phyloP scores from a whole-genome alignment of 1,140 invertebrate genomes.

The Diprion similis region DNA sequence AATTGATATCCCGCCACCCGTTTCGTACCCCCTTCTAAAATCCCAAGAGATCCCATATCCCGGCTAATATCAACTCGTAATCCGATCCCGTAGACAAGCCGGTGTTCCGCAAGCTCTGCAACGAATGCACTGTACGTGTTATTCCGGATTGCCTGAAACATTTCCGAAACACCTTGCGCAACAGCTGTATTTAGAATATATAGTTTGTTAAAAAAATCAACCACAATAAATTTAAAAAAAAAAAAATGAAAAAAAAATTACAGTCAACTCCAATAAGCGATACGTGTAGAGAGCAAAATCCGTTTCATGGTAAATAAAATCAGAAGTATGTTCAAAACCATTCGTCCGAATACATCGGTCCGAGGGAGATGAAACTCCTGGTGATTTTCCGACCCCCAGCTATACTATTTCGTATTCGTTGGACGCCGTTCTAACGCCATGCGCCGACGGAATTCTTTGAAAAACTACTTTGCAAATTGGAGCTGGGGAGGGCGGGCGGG shows the following conservation, averaged over 20 bases:
- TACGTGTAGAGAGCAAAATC: too few relatives aligned
- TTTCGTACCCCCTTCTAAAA: constrained; percentile 9
- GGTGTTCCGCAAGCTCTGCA: neutral
- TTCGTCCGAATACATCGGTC: neutral
- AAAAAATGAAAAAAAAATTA: too few relatives aligned
- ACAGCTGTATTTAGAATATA: too few relatives aligned
- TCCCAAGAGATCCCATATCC: neutral
- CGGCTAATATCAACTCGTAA: constrained; percentile 4
- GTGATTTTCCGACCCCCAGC: neutral
- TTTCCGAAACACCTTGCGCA: too few relatives aligned
- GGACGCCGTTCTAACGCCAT: constrained; percentile 13
- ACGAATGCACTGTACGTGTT: neutral
- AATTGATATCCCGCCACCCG: constrained; percentile 25
- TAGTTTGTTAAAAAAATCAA: too few relatives aligned
- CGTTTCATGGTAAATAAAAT: too few relatives aligned
- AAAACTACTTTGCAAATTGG: constrained; percentile 58
- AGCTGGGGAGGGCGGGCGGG: constrained; percentile 35
- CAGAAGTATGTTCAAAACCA: too few relatives aligned
- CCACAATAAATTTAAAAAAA: too few relatives aligned
- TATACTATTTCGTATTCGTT: neutral
- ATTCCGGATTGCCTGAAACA: too few relatives aligned
- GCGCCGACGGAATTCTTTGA: constrained; percentile 50
- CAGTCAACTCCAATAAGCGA: too few relatives aligned
- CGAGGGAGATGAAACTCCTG: neutral
- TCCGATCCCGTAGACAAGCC: neutral